Conservation (phyloP, 2,888 invertebrate genomes). For the Pristionchus fissidentatus region DNA sequence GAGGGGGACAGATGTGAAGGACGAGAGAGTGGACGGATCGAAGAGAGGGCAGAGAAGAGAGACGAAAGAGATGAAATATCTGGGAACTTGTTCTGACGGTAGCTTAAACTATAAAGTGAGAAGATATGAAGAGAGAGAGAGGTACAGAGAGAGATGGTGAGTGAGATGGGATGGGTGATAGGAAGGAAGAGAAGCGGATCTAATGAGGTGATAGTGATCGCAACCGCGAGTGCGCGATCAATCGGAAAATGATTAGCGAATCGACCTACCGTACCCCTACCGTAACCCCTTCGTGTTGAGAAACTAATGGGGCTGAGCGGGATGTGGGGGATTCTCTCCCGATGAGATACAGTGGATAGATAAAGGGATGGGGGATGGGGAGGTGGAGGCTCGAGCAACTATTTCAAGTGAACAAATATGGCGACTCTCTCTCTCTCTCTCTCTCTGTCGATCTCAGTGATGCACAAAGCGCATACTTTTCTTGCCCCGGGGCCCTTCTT, state of each 20-base stretch:
- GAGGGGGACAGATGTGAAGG: background rate
- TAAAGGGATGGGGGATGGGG: background rate
- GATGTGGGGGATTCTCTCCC: background rate
- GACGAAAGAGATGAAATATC: conserved; percentile 33
- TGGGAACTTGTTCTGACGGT: conserved; percentile 41
- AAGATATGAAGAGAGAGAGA: too few relatives aligned
- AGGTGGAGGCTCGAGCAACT: background rate
- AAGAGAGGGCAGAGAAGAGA: background rate
- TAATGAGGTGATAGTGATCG: background rate
- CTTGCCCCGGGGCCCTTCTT: background rate
- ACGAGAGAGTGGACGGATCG: background rate
- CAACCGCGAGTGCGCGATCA: background rate
- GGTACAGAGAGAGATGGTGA: background rate
- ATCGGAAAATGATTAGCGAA: background rate
- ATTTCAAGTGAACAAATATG: conserved; percentile 45
- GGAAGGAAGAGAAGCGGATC: background rate
- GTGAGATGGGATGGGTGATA: background rate
- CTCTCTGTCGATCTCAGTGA: background rate
- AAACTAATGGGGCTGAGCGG: conserved; percentile 27
- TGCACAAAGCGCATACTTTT: background rate
- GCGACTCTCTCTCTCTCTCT: too few relatives aligned
- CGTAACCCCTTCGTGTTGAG: background rate
- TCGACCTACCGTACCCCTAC: background rate
- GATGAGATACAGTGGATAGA: background rate
- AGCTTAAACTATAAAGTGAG: conserved; percentile 10